Conservation (phyloP, 2,113 vertebrate genomes). For the Anolis carolinensis region DNA sequence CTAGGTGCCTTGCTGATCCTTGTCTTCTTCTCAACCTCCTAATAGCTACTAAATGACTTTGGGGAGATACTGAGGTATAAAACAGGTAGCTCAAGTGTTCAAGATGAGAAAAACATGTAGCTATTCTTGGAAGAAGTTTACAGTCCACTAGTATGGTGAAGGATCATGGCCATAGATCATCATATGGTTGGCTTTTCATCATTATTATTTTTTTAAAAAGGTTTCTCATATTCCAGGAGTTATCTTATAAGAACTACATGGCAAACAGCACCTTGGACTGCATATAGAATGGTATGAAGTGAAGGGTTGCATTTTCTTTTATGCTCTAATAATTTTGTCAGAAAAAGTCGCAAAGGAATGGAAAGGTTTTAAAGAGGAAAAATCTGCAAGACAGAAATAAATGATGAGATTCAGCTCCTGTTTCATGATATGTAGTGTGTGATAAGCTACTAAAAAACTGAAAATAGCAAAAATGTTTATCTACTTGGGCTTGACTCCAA, state of each 20-base stretch:
- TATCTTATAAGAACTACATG: conserved; percentile 9
- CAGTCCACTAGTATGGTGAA: not conserved
- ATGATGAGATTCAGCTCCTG: not conserved
- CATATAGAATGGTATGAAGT: not conserved
- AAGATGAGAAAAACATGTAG: no score
- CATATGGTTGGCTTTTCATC: not conserved
- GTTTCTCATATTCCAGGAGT: not conserved
- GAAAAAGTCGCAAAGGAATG: not conserved
- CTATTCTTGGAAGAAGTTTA: no score
- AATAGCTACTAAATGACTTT: no score
- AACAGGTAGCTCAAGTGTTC: no score
- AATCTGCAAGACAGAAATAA: not conserved
- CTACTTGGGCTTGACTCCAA: not conserved
- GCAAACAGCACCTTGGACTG: not conserved
- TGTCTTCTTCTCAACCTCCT: no score
- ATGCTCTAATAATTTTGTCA: not conserved
- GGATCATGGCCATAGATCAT: not conserved
- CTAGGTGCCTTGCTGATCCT: no score
- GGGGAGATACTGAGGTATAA: no score
- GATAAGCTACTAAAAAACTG: not conserved
- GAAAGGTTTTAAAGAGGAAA: not conserved
- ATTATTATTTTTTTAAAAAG: not conserved
- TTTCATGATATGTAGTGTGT: fast-evolving
- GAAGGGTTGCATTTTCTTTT: not conserved
- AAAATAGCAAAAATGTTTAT: not conserved